phyloP scores from a whole-genome alignment of 2,888 invertebrate genomes.

The Lycocerus yunnanus region DNA sequence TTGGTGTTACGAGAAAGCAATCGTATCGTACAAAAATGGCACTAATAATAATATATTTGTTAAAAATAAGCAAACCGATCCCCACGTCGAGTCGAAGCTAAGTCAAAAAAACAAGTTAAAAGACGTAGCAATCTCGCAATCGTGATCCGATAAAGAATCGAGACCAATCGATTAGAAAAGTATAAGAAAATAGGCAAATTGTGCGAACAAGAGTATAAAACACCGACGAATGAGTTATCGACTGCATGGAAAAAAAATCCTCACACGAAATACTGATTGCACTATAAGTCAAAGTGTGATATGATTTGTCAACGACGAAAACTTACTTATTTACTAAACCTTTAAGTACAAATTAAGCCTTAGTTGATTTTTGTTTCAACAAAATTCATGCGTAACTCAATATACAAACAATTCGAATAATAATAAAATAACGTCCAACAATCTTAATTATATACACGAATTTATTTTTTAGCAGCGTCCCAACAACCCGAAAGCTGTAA shows the following conservation, averaged over 20 bases:
- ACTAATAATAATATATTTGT: background rate
- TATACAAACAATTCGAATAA: slow-evolving; percentile 5
- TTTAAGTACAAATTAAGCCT: slow-evolving; percentile 31
- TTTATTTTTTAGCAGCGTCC: background rate
- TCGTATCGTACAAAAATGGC: background rate
- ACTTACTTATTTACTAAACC: slow-evolving; percentile 22
- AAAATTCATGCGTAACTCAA: background rate
- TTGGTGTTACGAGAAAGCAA: background rate
- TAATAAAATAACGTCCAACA: background rate
- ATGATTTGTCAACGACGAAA: slow-evolving; percentile 15
- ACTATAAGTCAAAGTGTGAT: slow-evolving; percentile 21
- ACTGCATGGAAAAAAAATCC: slow-evolving; percentile 18
- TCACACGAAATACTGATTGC: slow-evolving; percentile 26
- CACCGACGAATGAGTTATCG: slow-evolving; percentile 25
- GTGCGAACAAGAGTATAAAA: slow-evolving; percentile 27
- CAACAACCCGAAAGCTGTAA: background rate
- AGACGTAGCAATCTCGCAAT: background rate
- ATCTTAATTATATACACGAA: slow-evolving; percentile 1
- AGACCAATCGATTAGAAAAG: slow-evolving; percentile 2
- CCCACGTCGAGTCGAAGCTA: background rate
- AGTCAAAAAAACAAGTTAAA: background rate
- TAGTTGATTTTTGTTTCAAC: slow-evolving; percentile 1
- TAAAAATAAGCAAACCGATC: background rate
- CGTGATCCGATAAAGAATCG: background rate
- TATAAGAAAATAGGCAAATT: slow-evolving; percentile 26